Conservation (phyloP, 2,888 invertebrate genomes). For the Nemoura dubitans region DNA sequence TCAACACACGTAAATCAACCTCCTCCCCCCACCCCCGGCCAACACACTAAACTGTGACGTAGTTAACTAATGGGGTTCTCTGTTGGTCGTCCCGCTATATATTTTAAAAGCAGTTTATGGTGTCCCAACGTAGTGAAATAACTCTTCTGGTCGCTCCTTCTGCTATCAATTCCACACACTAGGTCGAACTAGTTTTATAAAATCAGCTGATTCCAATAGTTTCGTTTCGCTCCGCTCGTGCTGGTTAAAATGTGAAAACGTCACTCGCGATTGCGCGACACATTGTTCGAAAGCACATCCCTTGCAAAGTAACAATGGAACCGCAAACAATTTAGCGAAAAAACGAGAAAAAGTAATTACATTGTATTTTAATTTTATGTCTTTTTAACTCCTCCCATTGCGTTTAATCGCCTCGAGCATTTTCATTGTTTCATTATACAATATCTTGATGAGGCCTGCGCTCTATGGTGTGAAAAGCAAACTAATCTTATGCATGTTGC, state of each 20-base stretch:
- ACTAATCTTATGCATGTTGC: not conserved
- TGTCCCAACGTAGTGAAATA: conserved; percentile 39
- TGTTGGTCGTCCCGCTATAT: conserved; percentile 44
- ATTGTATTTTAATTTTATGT: conserved; percentile 2
- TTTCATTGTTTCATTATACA: not conserved
- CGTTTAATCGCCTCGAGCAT: conserved; percentile 17
- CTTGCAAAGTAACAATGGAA: not conserved
- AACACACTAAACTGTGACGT: conserved; percentile 42
- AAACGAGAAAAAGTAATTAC: not conserved
- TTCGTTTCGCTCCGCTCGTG: not conserved
- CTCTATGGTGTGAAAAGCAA: conserved; percentile 8
- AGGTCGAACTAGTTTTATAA: conserved; percentile 26
- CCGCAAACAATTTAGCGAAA: not conserved
- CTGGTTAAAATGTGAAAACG: no score
- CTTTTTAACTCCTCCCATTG: conserved; percentile 24
- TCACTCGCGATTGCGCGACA: no score
- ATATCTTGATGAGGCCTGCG: not conserved
- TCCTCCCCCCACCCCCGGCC: conserved; percentile 40
- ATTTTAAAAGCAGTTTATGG: conserved; percentile 43
- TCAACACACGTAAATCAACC: conserved; percentile 50
- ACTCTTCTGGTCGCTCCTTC: conserved; percentile 19
- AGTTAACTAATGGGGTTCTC: conserved; percentile 49
- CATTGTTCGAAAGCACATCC: not conserved
- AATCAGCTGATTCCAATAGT: conserved; percentile 39
- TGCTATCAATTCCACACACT: conserved; percentile 38